A percentile compares a stretch with the other conserved stretches of the same genome.
phyloP scores from a whole-genome alignment of 2,888 invertebrate species.

The Melinaea menophilus region DNA sequence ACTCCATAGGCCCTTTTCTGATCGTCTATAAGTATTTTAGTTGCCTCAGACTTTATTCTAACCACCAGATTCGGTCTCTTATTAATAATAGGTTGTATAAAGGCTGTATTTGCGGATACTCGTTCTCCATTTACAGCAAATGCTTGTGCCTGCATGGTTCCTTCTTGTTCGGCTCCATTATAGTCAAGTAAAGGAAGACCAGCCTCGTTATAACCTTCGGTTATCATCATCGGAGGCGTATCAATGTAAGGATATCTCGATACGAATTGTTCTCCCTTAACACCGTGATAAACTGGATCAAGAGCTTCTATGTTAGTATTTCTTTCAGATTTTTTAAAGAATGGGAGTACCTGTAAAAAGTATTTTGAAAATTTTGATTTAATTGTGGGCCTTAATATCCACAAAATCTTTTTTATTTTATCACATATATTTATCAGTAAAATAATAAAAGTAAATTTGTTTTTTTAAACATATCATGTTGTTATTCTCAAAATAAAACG shows the following conservation, averaged over 20 bases:
- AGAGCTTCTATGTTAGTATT: constrained; percentile 72
- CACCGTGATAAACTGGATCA: constrained; percentile 76
- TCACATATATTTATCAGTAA: too few species aligned
- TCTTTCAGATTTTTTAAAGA: constrained; percentile 81
- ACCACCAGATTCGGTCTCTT: constrained; percentile 71
- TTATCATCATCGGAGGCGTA: constrained; percentile 69
- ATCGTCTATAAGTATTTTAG: constrained; percentile 75
- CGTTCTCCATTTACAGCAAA: constrained; percentile 75
- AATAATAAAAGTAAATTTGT: too few species aligned
- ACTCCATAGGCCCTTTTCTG: constrained; percentile 53
- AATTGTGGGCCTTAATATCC: not conserved
- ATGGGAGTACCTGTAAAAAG: constrained; percentile 75
- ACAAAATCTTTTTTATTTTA: not conserved
- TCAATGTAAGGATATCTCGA: constrained; percentile 80
- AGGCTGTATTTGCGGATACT: constrained; percentile 80
- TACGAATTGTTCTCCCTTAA: constrained; percentile 78
- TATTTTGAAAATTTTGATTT: not conserved
- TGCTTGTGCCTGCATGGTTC: constrained; percentile 78
- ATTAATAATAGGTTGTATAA: constrained; percentile 80
- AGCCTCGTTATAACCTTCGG: constrained; percentile 76
- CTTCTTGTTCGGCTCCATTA: constrained; percentile 73
- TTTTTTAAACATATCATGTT: too few species aligned
- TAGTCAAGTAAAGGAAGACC: constrained; percentile 77
- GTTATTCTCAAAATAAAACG: too few species aligned
- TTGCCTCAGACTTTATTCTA: constrained; percentile 71